Evolutionary conservation across 2,888 invertebrate genomes (phyloP).

Genomic region (Miltochrista miniata): DNA sequence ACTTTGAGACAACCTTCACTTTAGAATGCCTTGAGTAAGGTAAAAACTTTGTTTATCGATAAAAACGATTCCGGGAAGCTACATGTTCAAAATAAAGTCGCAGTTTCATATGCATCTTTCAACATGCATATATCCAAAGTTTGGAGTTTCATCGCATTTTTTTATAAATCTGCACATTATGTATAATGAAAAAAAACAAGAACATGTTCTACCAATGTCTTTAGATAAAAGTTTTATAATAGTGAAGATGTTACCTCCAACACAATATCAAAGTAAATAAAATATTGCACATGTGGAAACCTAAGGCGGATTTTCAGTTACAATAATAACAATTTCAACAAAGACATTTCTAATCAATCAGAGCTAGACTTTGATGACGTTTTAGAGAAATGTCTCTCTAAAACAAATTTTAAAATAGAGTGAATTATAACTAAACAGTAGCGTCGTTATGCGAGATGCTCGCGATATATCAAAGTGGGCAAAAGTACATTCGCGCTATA

Average conservation of each 20-base stretch:
- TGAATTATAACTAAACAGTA: constrained; percentile 44
- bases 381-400: no score
- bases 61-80: constrained; percentile 26
- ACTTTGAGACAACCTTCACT: constrained; percentile 24
- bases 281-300: no score
- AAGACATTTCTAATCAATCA: background rate
- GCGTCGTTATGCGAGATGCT: constrained; percentile 55
- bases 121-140: background rate
- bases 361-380: no score
- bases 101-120: constrained; percentile 5
- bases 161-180: no score
- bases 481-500: constrained; percentile 83
- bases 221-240: no score
- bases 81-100: constrained; percentile 21
- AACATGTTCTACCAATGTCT: no score
- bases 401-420: constrained; percentile 12
- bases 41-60: constrained; percentile 15
- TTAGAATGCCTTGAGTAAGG: constrained; percentile 22
- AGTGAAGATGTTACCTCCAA: no score
- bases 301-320: no score
- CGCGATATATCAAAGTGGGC: constrained; percentile 82
- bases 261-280: no score
- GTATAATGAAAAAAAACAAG: no score
- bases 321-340: background rate
- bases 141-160: constrained; percentile 3